Percentiles rank a stretch among this genome's conserved stretches.
Evolutionary conservation across 2,888 invertebrate genomes (phyloP).

Genomic region (Tetragnatha montana): DNA sequence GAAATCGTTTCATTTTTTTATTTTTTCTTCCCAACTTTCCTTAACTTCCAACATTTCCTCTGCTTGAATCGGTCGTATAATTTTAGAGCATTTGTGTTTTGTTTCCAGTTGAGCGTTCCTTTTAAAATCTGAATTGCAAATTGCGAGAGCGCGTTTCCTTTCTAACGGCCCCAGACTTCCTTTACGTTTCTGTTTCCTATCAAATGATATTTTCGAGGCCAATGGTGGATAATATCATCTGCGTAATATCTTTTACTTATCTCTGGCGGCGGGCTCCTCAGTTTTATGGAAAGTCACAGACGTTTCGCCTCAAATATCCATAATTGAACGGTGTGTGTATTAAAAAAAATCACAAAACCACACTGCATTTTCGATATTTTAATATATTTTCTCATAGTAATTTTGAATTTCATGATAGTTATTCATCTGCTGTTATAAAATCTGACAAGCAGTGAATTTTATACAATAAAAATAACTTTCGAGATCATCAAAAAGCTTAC

Average conservation of each 20-base stretch:
- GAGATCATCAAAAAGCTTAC: no score
- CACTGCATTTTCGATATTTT: no score
- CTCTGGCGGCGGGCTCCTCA: background rate
- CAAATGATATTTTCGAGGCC: background rate
- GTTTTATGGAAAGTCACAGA: no score
- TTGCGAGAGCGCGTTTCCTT: background rate
- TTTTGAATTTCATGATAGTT: no score
- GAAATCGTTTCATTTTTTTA: background rate
- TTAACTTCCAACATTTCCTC: background rate
- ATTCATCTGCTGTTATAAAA: no score
- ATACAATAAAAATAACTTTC: no score
- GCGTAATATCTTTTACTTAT: background rate
- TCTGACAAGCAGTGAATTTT: no score
- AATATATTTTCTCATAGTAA: no score
- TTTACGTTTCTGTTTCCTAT: background rate
- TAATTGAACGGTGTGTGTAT: no score
- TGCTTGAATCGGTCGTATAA: background rate
- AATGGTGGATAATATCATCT: background rate
- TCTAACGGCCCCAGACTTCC: background rate
- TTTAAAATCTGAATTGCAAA: background rate
- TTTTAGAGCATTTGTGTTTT: background rate
- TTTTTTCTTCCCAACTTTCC: background rate
- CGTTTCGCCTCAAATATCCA: no score
- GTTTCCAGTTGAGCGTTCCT: background rate
- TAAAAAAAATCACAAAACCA: no score